Evolutionary conservation across 2,113 vertebrate genomes (phyloP), one percentile per base, ranked within the genome.

Genomic region (Oreochromis aureus): DNA sequence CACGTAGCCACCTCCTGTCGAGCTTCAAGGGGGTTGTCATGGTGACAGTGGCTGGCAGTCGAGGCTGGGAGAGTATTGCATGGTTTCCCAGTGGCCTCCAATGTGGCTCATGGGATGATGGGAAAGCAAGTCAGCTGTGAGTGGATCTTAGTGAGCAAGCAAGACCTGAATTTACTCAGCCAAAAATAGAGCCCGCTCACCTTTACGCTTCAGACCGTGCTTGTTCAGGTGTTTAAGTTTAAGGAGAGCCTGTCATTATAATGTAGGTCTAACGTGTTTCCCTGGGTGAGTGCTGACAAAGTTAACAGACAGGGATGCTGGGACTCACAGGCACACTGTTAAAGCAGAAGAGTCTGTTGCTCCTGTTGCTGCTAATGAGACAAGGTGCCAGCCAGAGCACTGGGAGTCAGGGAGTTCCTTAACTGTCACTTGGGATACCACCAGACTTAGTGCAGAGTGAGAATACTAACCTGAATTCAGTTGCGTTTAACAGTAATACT

Each of bases 11-110:
- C 94, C 95, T 96, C 95, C 95, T 94, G 92, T 95, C 87, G 93
- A 90, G 92, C 90, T 94, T 95, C 87, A 89, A 94, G 90, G 90
- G 89, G 94, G 96, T 96, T 96, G 95, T 96, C 94, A 96, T 96
- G 94, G 94, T 92, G 91, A 96, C 95, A 89, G 94, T 91, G 92
- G 92, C 93, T 91, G 88, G 92, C 88, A 90, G 91, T 92, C 34
- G 80, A 91, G 89, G 81, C 84, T 84, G 69, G 66, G 83, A 87
- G 86, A 89, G 83, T 63, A 87, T 91, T 91, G 89, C 85, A 73
- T 89, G 87, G 88, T 89, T 61, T 93, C 83, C 89, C 81, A 79
- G 85, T 89, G 87, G 90, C 89, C 92, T 88, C 58, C 32, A 84
- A 92, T 90, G 93, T 89, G 89, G 90, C 95, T 93, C 89, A 85